Percentiles rank a stretch among this genome's conserved stretches.
These are phyloP conservation scores for Pheosia gnoma DNA, from an alignment of 2,888 invertebrate species.

Conservation along the genomic window DNA sequence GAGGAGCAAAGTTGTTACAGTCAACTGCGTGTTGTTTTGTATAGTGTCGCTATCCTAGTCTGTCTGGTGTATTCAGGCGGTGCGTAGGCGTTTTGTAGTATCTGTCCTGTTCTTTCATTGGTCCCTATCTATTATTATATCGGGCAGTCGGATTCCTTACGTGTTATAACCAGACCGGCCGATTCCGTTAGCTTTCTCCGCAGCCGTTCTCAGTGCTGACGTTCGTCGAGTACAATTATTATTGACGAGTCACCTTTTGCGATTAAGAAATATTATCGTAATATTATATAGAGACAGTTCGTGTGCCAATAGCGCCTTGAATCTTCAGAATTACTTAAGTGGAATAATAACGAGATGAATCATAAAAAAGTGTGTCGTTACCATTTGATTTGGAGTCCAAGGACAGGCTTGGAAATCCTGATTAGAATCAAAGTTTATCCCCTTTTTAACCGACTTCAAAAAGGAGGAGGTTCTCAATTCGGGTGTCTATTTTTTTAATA, in stretches of 20 bases:
- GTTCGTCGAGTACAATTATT: not conserved
- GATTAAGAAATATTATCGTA: conserved; percentile 14
- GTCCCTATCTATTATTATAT: not conserved
- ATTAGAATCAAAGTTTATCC: no score
- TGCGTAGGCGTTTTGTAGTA: no score
- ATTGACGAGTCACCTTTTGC: not conserved
- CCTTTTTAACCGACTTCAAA: no score
- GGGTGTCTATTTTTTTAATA: no score
- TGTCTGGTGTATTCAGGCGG: no score
- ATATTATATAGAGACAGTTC: conserved; percentile 7
- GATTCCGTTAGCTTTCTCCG: conserved; percentile 22
- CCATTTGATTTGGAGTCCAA: not conserved
- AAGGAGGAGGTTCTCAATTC: no score
- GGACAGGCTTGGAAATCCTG: no score
- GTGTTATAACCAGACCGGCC: conserved; percentile 4
- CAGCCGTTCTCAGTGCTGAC: conserved; percentile 7
- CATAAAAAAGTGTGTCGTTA: not conserved
- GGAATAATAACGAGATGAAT: not conserved
- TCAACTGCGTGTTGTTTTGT: no score
- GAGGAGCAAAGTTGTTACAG: no score
- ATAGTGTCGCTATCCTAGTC: no score
- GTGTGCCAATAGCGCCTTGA: conserved; percentile 11
- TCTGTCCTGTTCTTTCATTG: no score
- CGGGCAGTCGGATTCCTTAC: conserved; percentile 6
- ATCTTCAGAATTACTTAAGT: conserved; percentile 1